phyloP scores from a whole-genome alignment of 2,888 invertebrate genomes.

The Hecatera dysodea region DNA sequence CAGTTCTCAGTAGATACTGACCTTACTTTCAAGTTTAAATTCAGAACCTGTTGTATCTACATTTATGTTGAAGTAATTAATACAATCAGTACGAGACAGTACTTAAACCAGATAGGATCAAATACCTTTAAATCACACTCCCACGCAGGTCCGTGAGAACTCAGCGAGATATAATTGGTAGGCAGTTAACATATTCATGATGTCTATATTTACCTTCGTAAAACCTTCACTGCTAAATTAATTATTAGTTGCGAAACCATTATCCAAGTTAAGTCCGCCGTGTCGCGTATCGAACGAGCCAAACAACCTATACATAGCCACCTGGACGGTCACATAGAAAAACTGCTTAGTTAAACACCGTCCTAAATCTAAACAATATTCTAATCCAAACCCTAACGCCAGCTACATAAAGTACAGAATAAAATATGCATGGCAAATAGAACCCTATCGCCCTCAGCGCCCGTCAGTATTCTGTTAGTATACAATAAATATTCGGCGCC shows the following conservation, averaged over 20 bases:
- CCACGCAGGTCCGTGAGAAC: slow-evolving; percentile 59
- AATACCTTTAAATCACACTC: slow-evolving; percentile 52
- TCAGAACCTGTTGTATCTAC: slow-evolving; percentile 17
- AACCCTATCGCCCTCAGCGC: slow-evolving; percentile 86
- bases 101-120: slow-evolving; percentile 37
- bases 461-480: slow-evolving; percentile 90
- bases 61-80: slow-evolving; percentile 35
- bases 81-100: slow-evolving; percentile 27
- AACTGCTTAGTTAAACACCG: slow-evolving; percentile 76
- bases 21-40: slow-evolving; percentile 29
- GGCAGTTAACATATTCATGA: slow-evolving; percentile 69
- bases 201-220: slow-evolving; percentile 73
- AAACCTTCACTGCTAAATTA: slow-evolving; percentile 82
- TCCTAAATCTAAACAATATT: slow-evolving; percentile 63
- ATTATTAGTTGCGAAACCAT: slow-evolving; percentile 78
- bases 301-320: slow-evolving; percentile 90
- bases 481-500: slow-evolving; percentile 91
- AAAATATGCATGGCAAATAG: slow-evolving; percentile 71
- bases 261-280: slow-evolving; percentile 82
- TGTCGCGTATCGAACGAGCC: slow-evolving; percentile 81
- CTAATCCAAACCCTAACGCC: slow-evolving; percentile 76
- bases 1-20: slow-evolving; percentile 5
- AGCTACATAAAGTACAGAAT: slow-evolving; percentile 73
- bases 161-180: slow-evolving; percentile 60
- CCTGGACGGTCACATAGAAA: slow-evolving; percentile 90